These are phyloP conservation scores for Vanessa tameamea DNA, from an alignment of 1,140 invertebrate species.

Conservation along the genomic window DNA sequence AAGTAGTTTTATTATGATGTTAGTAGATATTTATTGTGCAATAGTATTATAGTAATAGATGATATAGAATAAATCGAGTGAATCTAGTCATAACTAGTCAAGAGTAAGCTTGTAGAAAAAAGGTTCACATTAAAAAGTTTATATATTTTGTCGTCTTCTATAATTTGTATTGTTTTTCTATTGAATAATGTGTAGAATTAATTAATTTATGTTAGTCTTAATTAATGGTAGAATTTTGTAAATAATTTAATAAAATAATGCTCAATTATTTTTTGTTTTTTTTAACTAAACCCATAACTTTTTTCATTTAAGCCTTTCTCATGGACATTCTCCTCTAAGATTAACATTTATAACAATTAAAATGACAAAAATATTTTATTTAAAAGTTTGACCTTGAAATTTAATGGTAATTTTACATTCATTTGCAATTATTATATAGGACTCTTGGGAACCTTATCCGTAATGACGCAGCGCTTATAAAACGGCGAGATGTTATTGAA, in stretches of 20 bases:
- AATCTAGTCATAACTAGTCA: neutral
- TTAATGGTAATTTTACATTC: no score
- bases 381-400: no score
- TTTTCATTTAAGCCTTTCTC: no score
- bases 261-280: conserved; percentile 34
- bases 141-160: neutral
- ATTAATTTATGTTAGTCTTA: neutral
- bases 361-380: no score
- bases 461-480: no score
- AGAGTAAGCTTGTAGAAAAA: conserved; percentile 3
- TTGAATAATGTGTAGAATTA: neutral
- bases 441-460: no score
- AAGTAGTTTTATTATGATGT: neutral
- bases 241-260: conserved; percentile 35
- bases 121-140: neutral
- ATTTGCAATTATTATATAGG: no score
- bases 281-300: neutral
- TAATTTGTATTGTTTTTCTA: neutral
- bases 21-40: conserved; percentile 19
- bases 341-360: no score
- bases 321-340: no score
- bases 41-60: conserved; percentile 11
- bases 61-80: neutral
- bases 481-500: no score
- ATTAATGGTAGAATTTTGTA: conserved; percentile 30